phyloP scores from a whole-genome alignment of 2,888 invertebrate genomes.

The Apantesis nais region DNA sequence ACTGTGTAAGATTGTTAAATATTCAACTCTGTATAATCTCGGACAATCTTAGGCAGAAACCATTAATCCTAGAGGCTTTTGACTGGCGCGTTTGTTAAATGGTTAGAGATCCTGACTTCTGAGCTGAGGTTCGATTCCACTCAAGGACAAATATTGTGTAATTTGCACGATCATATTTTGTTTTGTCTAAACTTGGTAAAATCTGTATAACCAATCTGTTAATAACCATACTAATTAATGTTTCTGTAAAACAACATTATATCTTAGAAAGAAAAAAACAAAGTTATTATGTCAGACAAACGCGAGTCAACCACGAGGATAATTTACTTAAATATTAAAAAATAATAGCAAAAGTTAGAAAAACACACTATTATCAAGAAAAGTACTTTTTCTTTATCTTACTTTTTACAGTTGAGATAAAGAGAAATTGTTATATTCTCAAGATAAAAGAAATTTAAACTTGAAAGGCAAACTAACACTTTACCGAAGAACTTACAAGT shows the following conservation, averaged over 20 bases:
- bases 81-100: too few species aligned
- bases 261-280: too few species aligned
- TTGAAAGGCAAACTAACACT: conserved; percentile 9
- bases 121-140: too few species aligned
- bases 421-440: background rate
- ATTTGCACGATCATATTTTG: too few species aligned
- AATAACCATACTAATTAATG: too few species aligned
- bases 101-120: too few species aligned
- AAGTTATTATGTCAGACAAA: background rate
- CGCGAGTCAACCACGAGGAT: background rate
- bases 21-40: too few species aligned
- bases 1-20: background rate
- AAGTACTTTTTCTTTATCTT: background rate
- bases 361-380: background rate
- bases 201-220: too few species aligned
- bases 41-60: too few species aligned
- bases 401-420: background rate
- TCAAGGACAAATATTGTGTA: too few species aligned
- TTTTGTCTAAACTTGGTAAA: too few species aligned
- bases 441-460: conserved; percentile 9
- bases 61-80: too few species aligned
- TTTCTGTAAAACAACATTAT: background rate
- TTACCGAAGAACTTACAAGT: conserved; percentile 10
- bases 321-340: background rate
- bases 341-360: background rate